These are phyloP conservation scores for Drosophila obscura DNA, from an alignment of 1,140 invertebrate genomes.

Conservation along the genomic window DNA sequence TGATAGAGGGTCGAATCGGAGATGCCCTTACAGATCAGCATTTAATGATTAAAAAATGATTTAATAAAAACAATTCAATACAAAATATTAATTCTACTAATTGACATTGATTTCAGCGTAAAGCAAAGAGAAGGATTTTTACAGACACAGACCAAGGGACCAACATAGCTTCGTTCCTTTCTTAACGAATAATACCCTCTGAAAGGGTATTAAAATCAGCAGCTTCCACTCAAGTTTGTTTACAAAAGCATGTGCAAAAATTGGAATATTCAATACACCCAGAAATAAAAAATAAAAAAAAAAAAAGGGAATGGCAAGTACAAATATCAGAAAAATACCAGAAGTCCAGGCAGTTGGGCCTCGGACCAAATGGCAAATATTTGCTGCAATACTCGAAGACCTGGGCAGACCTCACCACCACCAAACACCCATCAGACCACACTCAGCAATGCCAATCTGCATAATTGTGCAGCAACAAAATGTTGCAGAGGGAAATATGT, in stretches of 20 bases:
- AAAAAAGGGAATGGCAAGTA: constrained; percentile 39
- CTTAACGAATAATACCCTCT: no score
- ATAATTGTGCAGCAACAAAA: constrained; percentile 67
- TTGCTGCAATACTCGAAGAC: constrained; percentile 51
- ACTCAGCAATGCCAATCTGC: constrained; percentile 62
- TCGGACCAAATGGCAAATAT: constrained; percentile 64
- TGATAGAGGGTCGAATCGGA: no score
- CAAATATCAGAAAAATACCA: constrained; percentile 53
- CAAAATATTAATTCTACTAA: no score
- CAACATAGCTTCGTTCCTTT: no score
- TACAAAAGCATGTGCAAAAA: constrained; percentile 73
- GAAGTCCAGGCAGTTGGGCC: constrained; percentile 35
- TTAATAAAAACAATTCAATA: no score
- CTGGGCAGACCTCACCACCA: not conserved
- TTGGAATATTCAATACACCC: constrained; percentile 60
- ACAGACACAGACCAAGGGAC: constrained; percentile 20
- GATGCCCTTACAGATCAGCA: no score
- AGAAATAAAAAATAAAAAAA: constrained; percentile 12
- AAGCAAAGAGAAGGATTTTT: not conserved
- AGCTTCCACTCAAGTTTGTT: constrained; percentile 63
- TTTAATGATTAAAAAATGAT: not conserved
- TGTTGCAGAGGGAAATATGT: constrained; percentile 34
- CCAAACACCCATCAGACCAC: constrained; percentile 4
- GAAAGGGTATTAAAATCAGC: no score
- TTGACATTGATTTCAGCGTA: no score